A percentile compares a stretch with the other conserved stretches of the same genome.
Conservation (phyloP, 2,888 invertebrate species). For the Drosophila borealis region DNA sequence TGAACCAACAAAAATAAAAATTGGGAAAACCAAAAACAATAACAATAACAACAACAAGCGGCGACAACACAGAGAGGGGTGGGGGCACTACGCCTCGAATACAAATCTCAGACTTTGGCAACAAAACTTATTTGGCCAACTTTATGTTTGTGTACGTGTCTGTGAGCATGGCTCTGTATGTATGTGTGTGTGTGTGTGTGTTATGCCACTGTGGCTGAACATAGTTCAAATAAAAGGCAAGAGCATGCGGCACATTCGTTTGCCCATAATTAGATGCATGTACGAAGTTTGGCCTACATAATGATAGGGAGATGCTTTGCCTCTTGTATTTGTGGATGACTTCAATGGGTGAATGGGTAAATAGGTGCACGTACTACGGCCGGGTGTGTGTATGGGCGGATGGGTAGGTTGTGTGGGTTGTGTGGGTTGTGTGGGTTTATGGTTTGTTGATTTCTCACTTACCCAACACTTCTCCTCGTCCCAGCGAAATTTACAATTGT, state of each 20-base stretch:
- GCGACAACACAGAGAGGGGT: constrained; percentile 1
- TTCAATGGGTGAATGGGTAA: constrained; percentile 1
- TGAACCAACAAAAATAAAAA: constrained; percentile 17
- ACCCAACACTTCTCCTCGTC: constrained; percentile 89
- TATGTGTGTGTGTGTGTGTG: constrained; percentile 25
- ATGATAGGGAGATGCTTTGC: neutral
- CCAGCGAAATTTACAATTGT: constrained; percentile 93
- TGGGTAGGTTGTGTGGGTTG: neutral
- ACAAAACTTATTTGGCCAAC: constrained; percentile 72
- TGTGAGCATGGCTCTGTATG: constrained; percentile 6
- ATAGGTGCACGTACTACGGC: no score
- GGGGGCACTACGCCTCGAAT: constrained; percentile 30
- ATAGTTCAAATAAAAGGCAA: constrained; percentile 49
- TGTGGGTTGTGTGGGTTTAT: neutral
- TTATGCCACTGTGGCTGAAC: constrained; percentile 31
- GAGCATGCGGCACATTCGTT: constrained; percentile 24
- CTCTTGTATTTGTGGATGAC: neutral
- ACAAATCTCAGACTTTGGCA: constrained; percentile 62
- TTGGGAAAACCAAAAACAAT: constrained; percentile 12
- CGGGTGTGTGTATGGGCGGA: neutral
- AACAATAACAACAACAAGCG: constrained; percentile 10
- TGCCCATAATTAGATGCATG: constrained; percentile 71
- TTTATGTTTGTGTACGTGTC: constrained; percentile 39
- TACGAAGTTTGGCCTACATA: constrained; percentile 20
- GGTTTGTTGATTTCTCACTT: constrained; percentile 65